These are phyloP conservation scores for Rugalucina vietnamica DNA, from an alignment of 2,888 invertebrate species.

Conservation along the genomic window DNA sequence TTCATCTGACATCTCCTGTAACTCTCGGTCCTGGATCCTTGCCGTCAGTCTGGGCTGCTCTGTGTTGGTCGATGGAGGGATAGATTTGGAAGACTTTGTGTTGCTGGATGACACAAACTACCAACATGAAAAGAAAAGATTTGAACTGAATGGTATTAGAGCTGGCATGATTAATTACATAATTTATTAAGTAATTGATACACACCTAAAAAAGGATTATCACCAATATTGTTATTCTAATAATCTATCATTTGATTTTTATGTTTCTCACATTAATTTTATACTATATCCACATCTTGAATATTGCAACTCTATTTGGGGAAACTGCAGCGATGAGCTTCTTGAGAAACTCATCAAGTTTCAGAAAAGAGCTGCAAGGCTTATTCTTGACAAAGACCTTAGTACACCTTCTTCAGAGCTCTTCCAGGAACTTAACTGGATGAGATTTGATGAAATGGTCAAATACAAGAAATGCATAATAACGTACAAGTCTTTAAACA, in stretches of 20 bases:
- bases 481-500: conserved; percentile 16
- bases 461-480: conserved; percentile 16
- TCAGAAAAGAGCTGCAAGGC: conserved; percentile 14
- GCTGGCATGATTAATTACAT: too few species aligned
- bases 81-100: not conserved
- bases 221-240: too few species aligned
- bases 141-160: too few species aligned
- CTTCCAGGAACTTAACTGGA: conserved; percentile 11
- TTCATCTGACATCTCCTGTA: conserved; percentile 92
- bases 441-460: conserved; percentile 21
- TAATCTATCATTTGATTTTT: too few species aligned
- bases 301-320: conserved; percentile 27
- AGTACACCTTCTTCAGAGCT: not conserved
- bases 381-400: conserved; percentile 17
- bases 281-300: conserved; percentile 14
- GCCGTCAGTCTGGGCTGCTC: conserved; percentile 17
- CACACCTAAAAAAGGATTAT: too few species aligned
- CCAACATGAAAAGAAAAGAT: not conserved
- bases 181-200: too few species aligned
- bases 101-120: conserved; percentile 46
- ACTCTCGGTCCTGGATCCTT: conserved; percentile 89
- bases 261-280: too few species aligned
- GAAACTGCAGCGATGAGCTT: conserved; percentile 6
- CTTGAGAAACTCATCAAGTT: not conserved
- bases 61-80: not conserved